phyloP scores from a whole-genome alignment of 2,888 invertebrate genomes.

The Cosmia pyralina region DNA sequence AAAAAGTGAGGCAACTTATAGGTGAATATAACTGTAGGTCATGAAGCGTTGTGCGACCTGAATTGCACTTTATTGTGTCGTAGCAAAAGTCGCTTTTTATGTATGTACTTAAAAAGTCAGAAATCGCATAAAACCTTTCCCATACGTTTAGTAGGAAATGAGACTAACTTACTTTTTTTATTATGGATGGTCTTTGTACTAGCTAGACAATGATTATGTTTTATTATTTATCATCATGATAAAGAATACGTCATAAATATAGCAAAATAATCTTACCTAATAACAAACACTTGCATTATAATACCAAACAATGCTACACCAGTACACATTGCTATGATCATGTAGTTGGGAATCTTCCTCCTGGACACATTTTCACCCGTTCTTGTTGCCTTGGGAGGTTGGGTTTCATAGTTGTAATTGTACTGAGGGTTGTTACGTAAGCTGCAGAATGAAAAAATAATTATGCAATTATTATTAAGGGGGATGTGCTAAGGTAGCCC shows the following conservation, averaged over 20 bases:
- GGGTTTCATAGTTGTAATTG: constrained; percentile 72
- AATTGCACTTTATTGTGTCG: no score
- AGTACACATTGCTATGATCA: constrained; percentile 90
- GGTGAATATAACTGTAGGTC: no score
- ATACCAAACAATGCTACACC: constrained; percentile 90
- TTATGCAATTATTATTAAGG: neutral
- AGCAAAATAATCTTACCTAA: constrained; percentile 88
- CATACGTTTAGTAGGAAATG: neutral
- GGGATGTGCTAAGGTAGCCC: no score
- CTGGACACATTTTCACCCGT: neutral
- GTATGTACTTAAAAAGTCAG: no score
- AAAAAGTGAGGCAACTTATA: no score
- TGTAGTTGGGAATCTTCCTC: constrained; percentile 91
- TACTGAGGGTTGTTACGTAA: constrained; percentile 76
- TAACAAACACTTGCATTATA: constrained; percentile 90
- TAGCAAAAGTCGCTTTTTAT: no score
- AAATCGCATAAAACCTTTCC: neutral
- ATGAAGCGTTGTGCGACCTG: no score
- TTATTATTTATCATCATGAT: no score
- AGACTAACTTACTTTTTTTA: neutral
- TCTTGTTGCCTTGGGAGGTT: constrained; percentile 45
- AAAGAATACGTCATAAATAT: no score
- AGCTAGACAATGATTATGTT: neutral
- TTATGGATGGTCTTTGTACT: neutral
- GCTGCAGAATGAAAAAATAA: constrained; percentile 66